These are phyloP conservation scores for Conus betulinus DNA, from an alignment of 1,140 invertebrate genomes.

Conservation along the genomic window DNA sequence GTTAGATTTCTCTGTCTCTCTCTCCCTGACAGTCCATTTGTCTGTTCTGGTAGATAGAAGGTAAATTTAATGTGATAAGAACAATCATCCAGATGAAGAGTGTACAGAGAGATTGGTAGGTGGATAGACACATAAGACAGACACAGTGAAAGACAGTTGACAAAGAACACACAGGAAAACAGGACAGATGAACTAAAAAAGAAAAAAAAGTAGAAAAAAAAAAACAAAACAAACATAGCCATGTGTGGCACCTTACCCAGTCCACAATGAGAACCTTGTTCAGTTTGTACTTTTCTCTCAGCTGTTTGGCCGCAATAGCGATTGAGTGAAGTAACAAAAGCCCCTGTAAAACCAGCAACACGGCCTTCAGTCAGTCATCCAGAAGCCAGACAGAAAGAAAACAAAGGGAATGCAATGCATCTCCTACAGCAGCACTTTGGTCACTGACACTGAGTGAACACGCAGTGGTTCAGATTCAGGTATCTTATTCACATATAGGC, in stretches of 20 bases:
- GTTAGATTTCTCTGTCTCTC: too few relatives aligned
- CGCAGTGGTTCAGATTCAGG: too few relatives aligned
- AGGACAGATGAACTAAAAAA: background rate
- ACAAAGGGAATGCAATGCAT: background rate
- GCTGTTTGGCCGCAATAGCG: constrained; percentile 94
- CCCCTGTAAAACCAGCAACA: constrained; percentile 79
- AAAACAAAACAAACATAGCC: background rate
- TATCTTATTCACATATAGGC: too few relatives aligned
- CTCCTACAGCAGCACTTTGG: background rate
- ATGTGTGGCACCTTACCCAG: constrained; percentile 81
- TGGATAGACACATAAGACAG: background rate
- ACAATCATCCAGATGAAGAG: background rate
- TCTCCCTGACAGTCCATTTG: too few relatives aligned
- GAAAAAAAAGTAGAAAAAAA: background rate
- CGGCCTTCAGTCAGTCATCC: background rate
- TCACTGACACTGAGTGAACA: too few relatives aligned
- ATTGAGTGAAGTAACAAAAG: constrained; percentile 99
- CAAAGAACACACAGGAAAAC: background rate
- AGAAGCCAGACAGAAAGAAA: background rate
- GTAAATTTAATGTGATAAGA: background rate
- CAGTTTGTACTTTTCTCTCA: constrained; percentile 89
- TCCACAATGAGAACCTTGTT: constrained; percentile 96
- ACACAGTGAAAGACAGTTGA: background rate
- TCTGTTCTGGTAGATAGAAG: too few relatives aligned
- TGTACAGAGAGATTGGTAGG: background rate